phyloP scores from a whole-genome alignment of 2,888 invertebrate genomes.

The Polyommatus icarus region DNA sequence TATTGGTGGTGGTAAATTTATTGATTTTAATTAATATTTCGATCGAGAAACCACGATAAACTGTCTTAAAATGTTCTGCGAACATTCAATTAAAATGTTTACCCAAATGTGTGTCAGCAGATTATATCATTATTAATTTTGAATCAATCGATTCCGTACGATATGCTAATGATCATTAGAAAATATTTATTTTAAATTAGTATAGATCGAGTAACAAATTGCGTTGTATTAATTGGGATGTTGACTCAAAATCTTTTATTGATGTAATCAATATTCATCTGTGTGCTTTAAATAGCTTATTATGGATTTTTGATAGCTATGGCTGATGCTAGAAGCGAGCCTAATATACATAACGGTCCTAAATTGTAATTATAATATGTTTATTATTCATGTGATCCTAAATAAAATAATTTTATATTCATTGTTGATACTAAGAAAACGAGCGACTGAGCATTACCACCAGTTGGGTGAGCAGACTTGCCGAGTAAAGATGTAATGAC shows the following conservation, averaged over 20 bases:
- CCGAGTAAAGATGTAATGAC: not conserved
- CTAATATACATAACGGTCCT: not conserved
- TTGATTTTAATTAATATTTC: not conserved
- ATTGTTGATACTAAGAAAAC: too few species aligned
- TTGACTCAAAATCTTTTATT: constrained; percentile 3
- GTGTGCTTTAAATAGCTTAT: constrained; percentile 1
- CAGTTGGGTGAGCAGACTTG: too few species aligned
- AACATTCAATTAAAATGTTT: not conserved
- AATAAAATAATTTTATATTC: too few species aligned
- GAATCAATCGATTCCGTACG: not conserved
- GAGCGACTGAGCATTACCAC: too few species aligned
- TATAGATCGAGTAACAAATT: constrained; percentile 7
- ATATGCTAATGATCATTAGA: constrained; percentile 11
- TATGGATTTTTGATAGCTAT: not conserved
- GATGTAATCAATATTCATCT: constrained; percentile 13
- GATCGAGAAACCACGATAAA: not conserved
- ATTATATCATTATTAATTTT: constrained; percentile 1
- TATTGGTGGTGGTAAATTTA: not conserved
- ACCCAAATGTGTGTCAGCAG: not conserved
- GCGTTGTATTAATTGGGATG: constrained; percentile 6
- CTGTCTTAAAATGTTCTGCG: not conserved
- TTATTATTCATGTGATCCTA: too few species aligned
- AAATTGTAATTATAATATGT: not conserved
- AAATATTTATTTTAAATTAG: not conserved
- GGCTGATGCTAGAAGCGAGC: not conserved